phyloP scores from a whole-genome alignment of 2,113 vertebrate species.

The human region GRCh38 chr4:122331501-122332000 shows the following conservation, averaged over 20 bases:
- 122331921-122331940: background rate
- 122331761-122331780: slow-evolving; percentile 7
- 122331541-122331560: slow-evolving; percentile 79
- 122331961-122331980: background rate
- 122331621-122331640: background rate
- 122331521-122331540: slow-evolving; percentile 91
- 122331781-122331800: slow-evolving; percentile 23
- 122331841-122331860: background rate
- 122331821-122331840: background rate
- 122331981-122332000: background rate
- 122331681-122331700: background rate
- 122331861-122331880: background rate
- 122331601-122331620: background rate
- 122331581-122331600: background rate
- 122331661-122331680: background rate
- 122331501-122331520: slow-evolving; percentile 94
- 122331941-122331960: background rate
- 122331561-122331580: background rate
- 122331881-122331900: background rate
- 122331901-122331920: background rate
- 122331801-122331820: background rate
- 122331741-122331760: background rate
- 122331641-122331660: background rate
- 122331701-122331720: background rate
- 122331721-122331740: slow-evolving; percentile 28